These are phyloP conservation scores for Pardalotus punctatus DNA, from an alignment of 2,113 vertebrate species.

Conservation along the genomic window DNA sequence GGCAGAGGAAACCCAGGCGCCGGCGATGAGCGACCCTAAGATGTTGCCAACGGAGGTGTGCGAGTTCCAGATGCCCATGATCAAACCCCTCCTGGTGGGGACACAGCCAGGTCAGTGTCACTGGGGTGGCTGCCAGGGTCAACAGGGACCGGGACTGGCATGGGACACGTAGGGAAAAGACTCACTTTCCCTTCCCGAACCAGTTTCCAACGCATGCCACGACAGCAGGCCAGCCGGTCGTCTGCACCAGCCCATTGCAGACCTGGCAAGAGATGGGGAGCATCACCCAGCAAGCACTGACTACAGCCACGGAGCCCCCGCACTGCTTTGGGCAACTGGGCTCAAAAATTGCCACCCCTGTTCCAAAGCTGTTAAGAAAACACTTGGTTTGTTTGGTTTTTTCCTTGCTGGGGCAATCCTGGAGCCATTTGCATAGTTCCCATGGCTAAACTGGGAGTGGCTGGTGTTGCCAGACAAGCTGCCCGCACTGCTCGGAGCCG, in stretches of 20 bases:
- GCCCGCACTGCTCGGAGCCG: fast-evolving
- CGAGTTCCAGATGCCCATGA: constrained; percentile 99
- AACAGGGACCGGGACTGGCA: neutral
- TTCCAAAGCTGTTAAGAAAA: neutral
- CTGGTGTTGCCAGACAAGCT: neutral
- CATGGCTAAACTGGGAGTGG: neutral
- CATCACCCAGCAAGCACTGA: neutral
- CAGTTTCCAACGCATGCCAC: constrained; percentile 95
- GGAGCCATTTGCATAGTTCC: fast-evolving
- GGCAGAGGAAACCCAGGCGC: constrained; percentile 80
- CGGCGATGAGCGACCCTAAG: constrained; percentile 92
- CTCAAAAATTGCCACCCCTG: fast-evolving
- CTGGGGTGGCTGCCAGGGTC: neutral
- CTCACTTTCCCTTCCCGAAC: constrained; percentile 99
- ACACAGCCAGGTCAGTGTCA: neutral
- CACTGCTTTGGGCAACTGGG: neutral
- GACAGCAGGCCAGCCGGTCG: constrained; percentile 93
- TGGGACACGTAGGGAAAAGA: neutral
- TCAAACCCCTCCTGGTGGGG: constrained; percentile 81
- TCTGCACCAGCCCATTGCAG: constrained; percentile 91
- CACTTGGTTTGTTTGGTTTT: neutral
- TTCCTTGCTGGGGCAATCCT: neutral
- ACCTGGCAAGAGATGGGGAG: constrained; percentile 69
- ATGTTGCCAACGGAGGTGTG: constrained; percentile 98
- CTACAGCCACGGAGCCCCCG: neutral